Evolutionary conservation across 2,888 invertebrate species (phyloP), one percentile per base, ranked within the genome.

Genomic region (Loripinus fragilis): DNA sequence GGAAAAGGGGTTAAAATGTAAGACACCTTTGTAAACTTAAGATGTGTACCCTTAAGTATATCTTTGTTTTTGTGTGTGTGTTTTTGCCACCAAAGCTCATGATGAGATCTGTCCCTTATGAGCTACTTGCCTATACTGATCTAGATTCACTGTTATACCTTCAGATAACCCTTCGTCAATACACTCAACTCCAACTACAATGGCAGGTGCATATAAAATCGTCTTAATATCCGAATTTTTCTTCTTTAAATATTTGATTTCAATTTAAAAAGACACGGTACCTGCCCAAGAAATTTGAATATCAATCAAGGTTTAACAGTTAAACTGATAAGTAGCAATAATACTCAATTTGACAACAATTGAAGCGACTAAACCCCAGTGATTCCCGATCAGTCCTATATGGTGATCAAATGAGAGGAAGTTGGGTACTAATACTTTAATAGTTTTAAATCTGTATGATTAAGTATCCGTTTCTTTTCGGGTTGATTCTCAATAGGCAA

Each of bases 341-440:
- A 60, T 33, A 60, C 60, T 60, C 60, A 60, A 60, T 60, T 60
- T 60, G 28, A 60, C 60, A 60, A 60, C 60, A 60, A 60, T 60
- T 60, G 60, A 33, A 60, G 33, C 60, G 33, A 33, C 60, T 10
- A 60, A 28, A 60, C 60, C 60, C 30, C 33, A 20, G 17, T 60
- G 10, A 33, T 60, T 60, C 60, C 10, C 30, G 17, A 33, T 30
- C 15, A 60, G 3, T 60, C 60, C 23, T 8, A 33, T 60, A 60
- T 28, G 1, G 17, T 5, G 33, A 60, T 60, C 60, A 60, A 60
- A 28, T 33, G 60, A 33, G 33, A 60, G 60, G 60, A 60, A 60
- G 60, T 60, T 28, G 28, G 33, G 10, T 8, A 12, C 33, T 17
- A 33, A 60, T 60, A 60, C 60, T 33, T 60, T 60, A 60, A 60